Conservation (phyloP, 2,888 invertebrate genomes). For the Epirrita christyi region DNA sequence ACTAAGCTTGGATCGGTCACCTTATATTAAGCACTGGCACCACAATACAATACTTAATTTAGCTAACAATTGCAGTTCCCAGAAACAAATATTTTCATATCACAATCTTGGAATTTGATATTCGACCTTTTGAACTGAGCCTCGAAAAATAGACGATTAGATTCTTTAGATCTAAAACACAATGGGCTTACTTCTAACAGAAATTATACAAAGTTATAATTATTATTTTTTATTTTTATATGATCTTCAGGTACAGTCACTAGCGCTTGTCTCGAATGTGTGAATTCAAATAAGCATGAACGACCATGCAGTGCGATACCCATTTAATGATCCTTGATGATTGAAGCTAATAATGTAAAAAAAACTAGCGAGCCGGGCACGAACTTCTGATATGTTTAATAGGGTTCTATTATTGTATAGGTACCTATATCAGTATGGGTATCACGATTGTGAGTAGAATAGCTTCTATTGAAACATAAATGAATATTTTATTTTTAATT, state of each 20-base stretch:
- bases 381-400: conserved; percentile 25
- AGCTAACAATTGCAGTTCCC: conserved; percentile 20
- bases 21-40: conserved; percentile 3
- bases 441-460: conserved; percentile 18
- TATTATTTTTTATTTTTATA: conserved; percentile 8
- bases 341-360: conserved; percentile 37
- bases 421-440: background rate
- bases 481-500: too few species aligned
- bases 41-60: conserved; percentile 9
- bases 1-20: conserved; percentile 8
- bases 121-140: conserved; percentile 6
- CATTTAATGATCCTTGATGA: conserved; percentile 51
- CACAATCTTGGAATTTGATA: conserved; percentile 14
- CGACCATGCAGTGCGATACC: conserved; percentile 44
- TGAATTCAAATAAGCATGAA: conserved; percentile 60
- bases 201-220: background rate
- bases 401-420: conserved; percentile 1
- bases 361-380: conserved; percentile 28
- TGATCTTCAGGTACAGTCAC: conserved; percentile 17
- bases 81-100: conserved; percentile 17
- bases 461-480: too few species aligned
- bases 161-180: conserved; percentile 12
- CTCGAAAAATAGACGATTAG: conserved; percentile 4
- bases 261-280: conserved; percentile 54
- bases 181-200: conserved; percentile 9